Evolutionary conservation across 1,140 invertebrate species (phyloP).

Genomic region (Hestina assimilis): DNA sequence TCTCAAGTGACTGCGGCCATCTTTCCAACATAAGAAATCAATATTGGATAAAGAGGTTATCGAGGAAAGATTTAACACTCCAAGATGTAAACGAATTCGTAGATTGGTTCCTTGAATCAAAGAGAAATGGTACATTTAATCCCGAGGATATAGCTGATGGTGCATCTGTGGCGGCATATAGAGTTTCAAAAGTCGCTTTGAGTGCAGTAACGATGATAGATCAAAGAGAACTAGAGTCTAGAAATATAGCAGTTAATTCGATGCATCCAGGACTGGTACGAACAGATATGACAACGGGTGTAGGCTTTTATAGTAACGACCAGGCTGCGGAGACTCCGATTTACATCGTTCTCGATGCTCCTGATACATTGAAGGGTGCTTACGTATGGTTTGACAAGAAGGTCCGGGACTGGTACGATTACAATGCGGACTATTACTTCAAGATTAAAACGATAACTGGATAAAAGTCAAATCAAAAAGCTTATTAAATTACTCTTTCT

Average conservation of each 20-base stretch:
- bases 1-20: slow-evolving; percentile 27
- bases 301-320: slow-evolving; percentile 81
- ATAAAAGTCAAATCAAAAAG: too few species aligned
- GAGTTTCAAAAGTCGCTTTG: slow-evolving; percentile 84
- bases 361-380: slow-evolving; percentile 52
- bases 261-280: slow-evolving; percentile 84
- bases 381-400: slow-evolving; percentile 69
- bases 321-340: slow-evolving; percentile 77
- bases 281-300: slow-evolving; percentile 85
- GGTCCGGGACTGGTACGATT: slow-evolving; percentile 58
- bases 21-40: slow-evolving; percentile 19
- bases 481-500: too few species aligned
- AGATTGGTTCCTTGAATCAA: too few species aligned
- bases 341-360: slow-evolving; percentile 59
- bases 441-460: not conserved
- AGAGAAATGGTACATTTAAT: too few species aligned
- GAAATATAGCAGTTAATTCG: slow-evolving; percentile 82
- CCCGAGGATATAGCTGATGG: slow-evolving; percentile 68
- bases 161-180: slow-evolving; percentile 81
- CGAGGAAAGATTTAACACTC: slow-evolving; percentile 11
- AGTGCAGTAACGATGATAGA: slow-evolving; percentile 82
- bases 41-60: slow-evolving; percentile 22
- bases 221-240: slow-evolving; percentile 78
- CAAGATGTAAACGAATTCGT: slow-evolving; percentile 24
- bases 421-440: not conserved